Percentiles rank a stretch among this genome's conserved stretches.
These are phyloP conservation scores for Ormyrus thymus DNA, from an alignment of 2,888 invertebrate species.

Conservation along the genomic window DNA sequence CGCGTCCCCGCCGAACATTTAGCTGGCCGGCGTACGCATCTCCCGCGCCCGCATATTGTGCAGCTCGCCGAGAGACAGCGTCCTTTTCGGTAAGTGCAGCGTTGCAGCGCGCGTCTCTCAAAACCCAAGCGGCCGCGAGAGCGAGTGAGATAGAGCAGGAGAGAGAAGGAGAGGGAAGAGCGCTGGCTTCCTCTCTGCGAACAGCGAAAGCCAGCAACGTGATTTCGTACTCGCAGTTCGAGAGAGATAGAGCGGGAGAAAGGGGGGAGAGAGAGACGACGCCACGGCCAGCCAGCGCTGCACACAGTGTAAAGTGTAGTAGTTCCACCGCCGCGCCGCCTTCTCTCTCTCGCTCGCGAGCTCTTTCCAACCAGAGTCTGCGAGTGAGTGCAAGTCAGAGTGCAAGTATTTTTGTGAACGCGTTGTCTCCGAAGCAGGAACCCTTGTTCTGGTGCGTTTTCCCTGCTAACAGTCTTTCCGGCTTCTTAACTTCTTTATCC, in stretches of 20 bases:
- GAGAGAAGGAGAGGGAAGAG: neutral
- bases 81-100: slow-evolving; percentile 47
- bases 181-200: slow-evolving; percentile 30
- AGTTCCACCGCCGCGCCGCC: slow-evolving; percentile 15
- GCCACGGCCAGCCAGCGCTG: slow-evolving; percentile 25
- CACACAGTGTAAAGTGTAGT: slow-evolving; percentile 10
- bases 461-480: too few species aligned
- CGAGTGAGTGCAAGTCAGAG: neutral
- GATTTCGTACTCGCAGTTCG: slow-evolving; percentile 25
- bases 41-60: slow-evolving; percentile 4
- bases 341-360: neutral
- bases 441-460: too few species aligned
- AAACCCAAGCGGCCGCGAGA: neutral
- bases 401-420: too few species aligned
- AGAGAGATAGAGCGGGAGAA: slow-evolving; percentile 22
- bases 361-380: too few species aligned
- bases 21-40: slow-evolving; percentile 10
- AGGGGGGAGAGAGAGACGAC: slow-evolving; percentile 45
- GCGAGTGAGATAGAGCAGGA: neutral
- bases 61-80: slow-evolving; percentile 23
- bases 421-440: too few species aligned
- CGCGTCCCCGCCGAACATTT: neutral
- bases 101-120: slow-evolving; percentile 40
- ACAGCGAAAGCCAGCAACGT: slow-evolving; percentile 38
- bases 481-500: too few species aligned